phyloP scores from a whole-genome alignment of 2,113 vertebrate species.

The Chloroceryle aenea region DNA sequence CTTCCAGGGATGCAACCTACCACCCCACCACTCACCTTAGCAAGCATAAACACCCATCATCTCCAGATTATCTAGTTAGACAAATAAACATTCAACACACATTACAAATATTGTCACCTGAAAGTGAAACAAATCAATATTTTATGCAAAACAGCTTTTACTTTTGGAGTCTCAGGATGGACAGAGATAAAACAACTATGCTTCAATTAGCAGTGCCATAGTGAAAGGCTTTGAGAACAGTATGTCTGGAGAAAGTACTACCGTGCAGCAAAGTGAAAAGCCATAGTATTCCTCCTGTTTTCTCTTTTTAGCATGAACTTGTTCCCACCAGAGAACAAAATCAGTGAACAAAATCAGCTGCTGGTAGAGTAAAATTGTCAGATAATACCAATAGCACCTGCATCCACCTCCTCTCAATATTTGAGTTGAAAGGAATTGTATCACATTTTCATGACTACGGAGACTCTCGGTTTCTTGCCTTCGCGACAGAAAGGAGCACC shows the following conservation, averaged over 20 bases:
- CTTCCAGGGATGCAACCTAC: background rate
- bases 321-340: background rate
- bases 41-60: background rate
- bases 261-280: background rate
- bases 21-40: background rate
- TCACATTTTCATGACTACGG: rapidly evolving
- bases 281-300: background rate
- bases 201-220: background rate
- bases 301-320: background rate
- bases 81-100: background rate
- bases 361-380: background rate
- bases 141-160: background rate
- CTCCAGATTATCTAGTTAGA: background rate
- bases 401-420: background rate
- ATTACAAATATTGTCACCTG: background rate
- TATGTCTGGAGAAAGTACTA: background rate
- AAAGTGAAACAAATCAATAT: background rate
- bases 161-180: background rate
- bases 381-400: background rate
- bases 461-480: background rate
- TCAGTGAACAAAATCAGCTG: background rate
- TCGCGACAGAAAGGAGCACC: background rate
- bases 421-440: background rate
- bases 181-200: background rate
- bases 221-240: background rate